phyloP scores from a whole-genome alignment of 2,888 invertebrate species.

The Axea sp. region DNA sequence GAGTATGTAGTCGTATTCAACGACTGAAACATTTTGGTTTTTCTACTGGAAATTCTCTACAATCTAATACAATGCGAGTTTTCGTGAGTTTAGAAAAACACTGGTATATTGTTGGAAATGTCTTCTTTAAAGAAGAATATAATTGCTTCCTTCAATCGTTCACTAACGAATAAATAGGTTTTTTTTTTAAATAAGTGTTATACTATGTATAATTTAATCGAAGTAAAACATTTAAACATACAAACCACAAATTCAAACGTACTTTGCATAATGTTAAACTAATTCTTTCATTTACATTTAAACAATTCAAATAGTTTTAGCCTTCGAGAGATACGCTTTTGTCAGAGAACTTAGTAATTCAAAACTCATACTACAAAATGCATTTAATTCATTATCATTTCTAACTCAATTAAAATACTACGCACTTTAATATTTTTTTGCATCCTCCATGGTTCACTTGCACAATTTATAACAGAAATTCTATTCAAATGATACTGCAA shows the following conservation, averaged over 20 bases:
- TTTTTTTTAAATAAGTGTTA: neutral
- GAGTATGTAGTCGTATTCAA: constrained; percentile 31
- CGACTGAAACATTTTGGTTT: constrained; percentile 36
- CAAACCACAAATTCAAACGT: constrained; percentile 6
- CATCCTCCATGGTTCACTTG: too few species aligned
- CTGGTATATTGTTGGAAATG: constrained; percentile 18
- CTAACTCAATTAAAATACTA: too few species aligned
- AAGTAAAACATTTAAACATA: neutral
- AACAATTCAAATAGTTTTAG: too few species aligned
- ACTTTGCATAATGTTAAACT: constrained; percentile 9
- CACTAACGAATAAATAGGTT: neutral
- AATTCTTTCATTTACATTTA: neutral
- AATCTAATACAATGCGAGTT: constrained; percentile 38
- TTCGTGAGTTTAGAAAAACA: constrained; percentile 31
- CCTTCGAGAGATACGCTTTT: too few species aligned
- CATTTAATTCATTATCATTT: too few species aligned
- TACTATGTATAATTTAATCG: neutral
- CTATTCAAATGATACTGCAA: too few species aligned
- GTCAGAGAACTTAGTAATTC: too few species aligned
- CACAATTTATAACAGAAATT: too few species aligned
- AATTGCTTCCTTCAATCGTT: neutral
- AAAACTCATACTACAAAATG: too few species aligned
- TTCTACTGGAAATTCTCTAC: constrained; percentile 40
- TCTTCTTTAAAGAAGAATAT: constrained; percentile 8
- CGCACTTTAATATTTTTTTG: too few species aligned